Conservation (phyloP, 1,140 invertebrate species). For the Solenopsis fugax region DNA sequence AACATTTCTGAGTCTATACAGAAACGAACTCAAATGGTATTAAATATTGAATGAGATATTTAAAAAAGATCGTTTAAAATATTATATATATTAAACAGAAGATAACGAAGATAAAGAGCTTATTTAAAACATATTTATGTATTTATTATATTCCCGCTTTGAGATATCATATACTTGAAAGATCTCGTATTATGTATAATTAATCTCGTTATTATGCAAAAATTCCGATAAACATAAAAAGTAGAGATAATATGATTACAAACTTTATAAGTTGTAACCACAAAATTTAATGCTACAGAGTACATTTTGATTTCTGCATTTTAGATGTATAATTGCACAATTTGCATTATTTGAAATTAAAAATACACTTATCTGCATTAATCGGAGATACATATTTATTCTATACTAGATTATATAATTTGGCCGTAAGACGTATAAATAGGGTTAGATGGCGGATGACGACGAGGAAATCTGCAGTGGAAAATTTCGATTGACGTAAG, state of each 20-base stretch:
- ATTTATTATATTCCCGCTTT: background rate
- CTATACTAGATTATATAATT: conserved; percentile 14
- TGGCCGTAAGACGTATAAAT: background rate
- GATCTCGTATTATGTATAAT: background rate
- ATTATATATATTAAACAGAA: background rate
- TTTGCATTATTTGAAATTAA: background rate
- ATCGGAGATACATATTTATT: background rate
- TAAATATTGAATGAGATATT: background rate
- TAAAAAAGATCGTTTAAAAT: background rate
- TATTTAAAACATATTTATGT: background rate
- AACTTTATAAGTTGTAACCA: background rate
- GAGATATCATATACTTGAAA: background rate
- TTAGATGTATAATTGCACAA: background rate
- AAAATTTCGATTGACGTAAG: conserved; percentile 48
- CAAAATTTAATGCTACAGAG: background rate
- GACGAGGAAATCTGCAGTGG: conserved; percentile 15
- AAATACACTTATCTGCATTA: background rate
- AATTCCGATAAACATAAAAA: conserved; percentile 5
- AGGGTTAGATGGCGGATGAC: background rate
- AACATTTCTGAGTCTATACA: background rate
- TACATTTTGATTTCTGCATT: background rate
- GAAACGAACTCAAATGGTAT: background rate
- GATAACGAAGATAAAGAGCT: background rate
- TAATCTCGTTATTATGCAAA: background rate
- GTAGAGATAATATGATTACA: background rate